Evolutionary conservation across 2,113 vertebrate species (phyloP), one percentile per base, ranked within the genome.

Genomic region (Meriones unguiculatus): DNA sequence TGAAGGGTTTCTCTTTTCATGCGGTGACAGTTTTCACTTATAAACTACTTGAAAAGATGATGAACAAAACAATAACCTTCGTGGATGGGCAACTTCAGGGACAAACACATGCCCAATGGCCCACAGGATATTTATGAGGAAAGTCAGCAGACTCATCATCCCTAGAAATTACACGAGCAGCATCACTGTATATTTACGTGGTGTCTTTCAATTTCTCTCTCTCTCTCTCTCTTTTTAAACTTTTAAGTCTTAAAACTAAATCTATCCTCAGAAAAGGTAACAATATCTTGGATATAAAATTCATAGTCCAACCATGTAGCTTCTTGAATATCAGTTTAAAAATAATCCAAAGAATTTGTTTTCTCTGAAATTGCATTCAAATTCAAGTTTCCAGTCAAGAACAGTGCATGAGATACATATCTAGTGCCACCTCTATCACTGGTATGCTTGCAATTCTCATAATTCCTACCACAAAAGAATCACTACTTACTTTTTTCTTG

Each of bases 391-490:
- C 17, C 17, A 96, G 80, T 87, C 75, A 67, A 95, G 46, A 93
- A 52, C 22, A 87, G 65, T 46, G 80, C 7, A 54, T 9, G 28
- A 97, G 22, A 20, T 59, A 2, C 67, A 77, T 59, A 78, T 76
- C 64, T 38, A 82, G 38, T 17, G 46, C 10, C 72, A 70, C 6
- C 5, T 65, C n/a, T 17, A 84, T 18, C 65, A 7, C 65, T 90
- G 57, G 87, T 5, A 62, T 89, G 28, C 70, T 96, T 96, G 75
- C 9, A 10, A n/a, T 91, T 82, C 89, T 50, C 30, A 32, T 89
- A 64, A 97, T 95, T 96, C 54, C 89, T 87, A 4, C 73, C 96
- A 65, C 15, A 93, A 97, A 90, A 92, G 62, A 94, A 91, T 22
- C 41, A 87, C 94, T 92, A 87, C 38, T 91, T 81, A 82, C 93